phyloP scores from a whole-genome alignment of 2,113 vertebrate species.

The Physeter macrocephalus region DNA sequence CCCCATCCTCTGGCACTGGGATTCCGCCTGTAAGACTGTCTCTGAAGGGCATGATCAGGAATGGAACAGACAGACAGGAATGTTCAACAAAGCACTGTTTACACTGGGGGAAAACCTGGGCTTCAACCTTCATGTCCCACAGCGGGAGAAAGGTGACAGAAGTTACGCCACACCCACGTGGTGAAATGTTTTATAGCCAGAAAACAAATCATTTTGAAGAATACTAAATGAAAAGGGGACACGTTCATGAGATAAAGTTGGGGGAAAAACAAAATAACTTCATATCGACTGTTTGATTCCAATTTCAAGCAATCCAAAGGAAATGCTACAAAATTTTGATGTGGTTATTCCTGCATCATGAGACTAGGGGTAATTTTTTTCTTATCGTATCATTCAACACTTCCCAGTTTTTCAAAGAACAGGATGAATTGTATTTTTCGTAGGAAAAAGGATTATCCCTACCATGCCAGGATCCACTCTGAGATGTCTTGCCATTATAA shows the following conservation, averaged over 20 bases:
- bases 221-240: not conserved
- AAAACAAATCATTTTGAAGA: not conserved
- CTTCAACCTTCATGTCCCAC: accelerated
- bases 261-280: not conserved
- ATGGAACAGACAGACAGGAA: not conserved
- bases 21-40: not conserved
- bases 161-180: not conserved
- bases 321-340: not conserved
- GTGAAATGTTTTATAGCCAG: not conserved
- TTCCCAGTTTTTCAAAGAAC: not conserved
- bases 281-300: not conserved
- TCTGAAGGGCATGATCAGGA: not conserved
- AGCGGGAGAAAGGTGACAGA: not conserved
- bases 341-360: not conserved
- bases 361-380: not conserved
- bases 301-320: not conserved
- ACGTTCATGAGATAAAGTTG: not conserved
- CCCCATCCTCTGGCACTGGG: not conserved
- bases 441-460: not conserved
- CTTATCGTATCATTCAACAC: not conserved
- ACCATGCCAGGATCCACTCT: not conserved
- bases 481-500: not conserved
- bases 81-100: not conserved
- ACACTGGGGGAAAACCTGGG: not conserved
- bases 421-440: not conserved